A percentile compares a stretch with the other conserved stretches of the same genome.
phyloP scores from a whole-genome alignment of 2,888 invertebrate genomes.

The Drosophila birchii region DNA sequence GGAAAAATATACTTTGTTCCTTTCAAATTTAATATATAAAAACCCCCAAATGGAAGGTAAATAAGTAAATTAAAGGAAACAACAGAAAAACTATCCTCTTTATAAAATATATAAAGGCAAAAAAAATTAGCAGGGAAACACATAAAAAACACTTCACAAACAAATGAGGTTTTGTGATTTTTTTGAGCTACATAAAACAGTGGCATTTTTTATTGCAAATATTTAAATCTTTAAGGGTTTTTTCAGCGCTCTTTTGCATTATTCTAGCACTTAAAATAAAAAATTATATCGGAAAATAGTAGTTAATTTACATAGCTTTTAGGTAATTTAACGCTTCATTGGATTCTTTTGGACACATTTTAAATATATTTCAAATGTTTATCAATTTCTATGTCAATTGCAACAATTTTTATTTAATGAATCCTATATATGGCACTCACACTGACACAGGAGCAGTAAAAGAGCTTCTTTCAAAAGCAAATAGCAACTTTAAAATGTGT shows the following conservation, averaged over 20 bases:
- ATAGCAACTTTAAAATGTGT: slow-evolving; percentile 63
- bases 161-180: not conserved
- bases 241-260: not conserved
- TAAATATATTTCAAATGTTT: not conserved
- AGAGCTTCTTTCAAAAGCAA: slow-evolving; percentile 33
- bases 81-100: not conserved
- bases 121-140: not conserved
- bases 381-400: no score
- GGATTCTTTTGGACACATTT: not conserved
- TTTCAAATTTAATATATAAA: not conserved
- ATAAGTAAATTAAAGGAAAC: not conserved
- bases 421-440: not conserved
- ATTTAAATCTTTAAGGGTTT: not conserved
- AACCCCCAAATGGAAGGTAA: not conserved
- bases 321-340: not conserved
- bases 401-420: not conserved
- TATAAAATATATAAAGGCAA: not conserved
- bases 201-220: not conserved
- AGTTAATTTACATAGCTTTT: not conserved
- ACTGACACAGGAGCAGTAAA: slow-evolving; percentile 7
- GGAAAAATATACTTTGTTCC: not conserved
- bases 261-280: not conserved
- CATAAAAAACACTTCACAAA: not conserved
- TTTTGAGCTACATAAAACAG: not conserved
- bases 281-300: not conserved